Evolutionary conservation across 2,113 vertebrate genomes (phyloP).

Genomic region (Nyctereutes procyonoides): DNA sequence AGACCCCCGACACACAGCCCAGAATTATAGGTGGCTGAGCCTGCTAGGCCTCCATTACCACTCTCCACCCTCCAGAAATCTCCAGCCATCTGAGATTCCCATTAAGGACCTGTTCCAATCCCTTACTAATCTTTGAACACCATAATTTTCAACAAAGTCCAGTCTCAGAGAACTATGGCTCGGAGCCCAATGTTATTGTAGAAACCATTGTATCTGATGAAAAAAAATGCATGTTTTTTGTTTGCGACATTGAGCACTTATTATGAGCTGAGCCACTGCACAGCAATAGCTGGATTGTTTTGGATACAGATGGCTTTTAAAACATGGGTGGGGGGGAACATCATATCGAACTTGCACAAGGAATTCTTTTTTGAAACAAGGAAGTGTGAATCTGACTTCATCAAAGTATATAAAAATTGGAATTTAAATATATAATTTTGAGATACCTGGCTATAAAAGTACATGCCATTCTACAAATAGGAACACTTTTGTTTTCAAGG

Average conservation of each 20-base stretch:
- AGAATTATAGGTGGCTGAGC: background rate
- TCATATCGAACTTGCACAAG: background rate
- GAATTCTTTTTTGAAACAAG: background rate
- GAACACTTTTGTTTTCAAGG: background rate
- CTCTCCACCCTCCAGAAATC: background rate
- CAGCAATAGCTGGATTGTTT: background rate
- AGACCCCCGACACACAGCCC: background rate
- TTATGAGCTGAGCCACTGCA: background rate
- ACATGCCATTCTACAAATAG: background rate
- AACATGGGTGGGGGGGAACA: background rate
- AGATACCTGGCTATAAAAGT: background rate
- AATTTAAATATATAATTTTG: slow-evolving; percentile 13
- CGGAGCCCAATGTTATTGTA: background rate
- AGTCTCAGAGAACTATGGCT: background rate
- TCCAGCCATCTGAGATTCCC: background rate
- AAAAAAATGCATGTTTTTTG: background rate
- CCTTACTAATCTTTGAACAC: background rate
- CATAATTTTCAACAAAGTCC: background rate
- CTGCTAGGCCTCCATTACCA: background rate
- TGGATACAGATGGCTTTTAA: background rate
- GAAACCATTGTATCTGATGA: background rate
- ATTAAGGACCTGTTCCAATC: background rate
- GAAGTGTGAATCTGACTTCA: slow-evolving; percentile 5
- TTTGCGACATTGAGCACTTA: background rate
- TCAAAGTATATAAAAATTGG: slow-evolving; percentile 5